Conservation (phyloP, 2,797 vertebrate species). For the Crenichthys baileyi region DNA sequence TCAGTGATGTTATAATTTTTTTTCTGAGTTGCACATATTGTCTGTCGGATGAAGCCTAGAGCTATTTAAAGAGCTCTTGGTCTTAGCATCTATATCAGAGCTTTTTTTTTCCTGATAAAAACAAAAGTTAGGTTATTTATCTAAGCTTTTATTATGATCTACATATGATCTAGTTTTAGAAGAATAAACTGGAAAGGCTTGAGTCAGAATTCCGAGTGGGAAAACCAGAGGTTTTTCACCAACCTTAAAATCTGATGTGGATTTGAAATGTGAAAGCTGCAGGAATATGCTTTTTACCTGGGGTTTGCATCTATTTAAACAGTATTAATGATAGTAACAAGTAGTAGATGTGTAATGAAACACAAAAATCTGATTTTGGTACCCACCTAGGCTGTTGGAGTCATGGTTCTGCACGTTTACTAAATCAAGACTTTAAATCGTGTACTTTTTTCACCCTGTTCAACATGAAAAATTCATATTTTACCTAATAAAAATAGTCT, state of each 20-base stretch:
- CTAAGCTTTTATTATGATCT: neutral
- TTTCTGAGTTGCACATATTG: conserved; percentile 1
- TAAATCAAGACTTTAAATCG: neutral
- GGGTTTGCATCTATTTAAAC: neutral
- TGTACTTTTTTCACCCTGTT: neutral
- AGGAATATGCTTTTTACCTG: neutral
- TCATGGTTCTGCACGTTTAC: neutral
- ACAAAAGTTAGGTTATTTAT: neutral
- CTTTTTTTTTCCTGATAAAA: neutral
- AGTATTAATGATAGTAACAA: neutral
- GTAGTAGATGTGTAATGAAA: neutral
- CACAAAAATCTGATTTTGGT: neutral
- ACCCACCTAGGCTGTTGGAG: neutral
- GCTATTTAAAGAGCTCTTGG: neutral
- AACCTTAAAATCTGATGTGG: neutral
- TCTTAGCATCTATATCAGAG: neutral
- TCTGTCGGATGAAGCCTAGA: neutral
- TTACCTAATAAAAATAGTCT: no score
- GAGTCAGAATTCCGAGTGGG: neutral
- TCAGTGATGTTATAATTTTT: neutral
- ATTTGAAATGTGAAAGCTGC: neutral
- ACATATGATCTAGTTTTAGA: neutral
- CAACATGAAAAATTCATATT: no score
- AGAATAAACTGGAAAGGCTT: neutral
- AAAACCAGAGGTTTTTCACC: neutral